phyloP scores from a whole-genome alignment of 2,888 invertebrate genomes.

The Nomada fucata region DNA sequence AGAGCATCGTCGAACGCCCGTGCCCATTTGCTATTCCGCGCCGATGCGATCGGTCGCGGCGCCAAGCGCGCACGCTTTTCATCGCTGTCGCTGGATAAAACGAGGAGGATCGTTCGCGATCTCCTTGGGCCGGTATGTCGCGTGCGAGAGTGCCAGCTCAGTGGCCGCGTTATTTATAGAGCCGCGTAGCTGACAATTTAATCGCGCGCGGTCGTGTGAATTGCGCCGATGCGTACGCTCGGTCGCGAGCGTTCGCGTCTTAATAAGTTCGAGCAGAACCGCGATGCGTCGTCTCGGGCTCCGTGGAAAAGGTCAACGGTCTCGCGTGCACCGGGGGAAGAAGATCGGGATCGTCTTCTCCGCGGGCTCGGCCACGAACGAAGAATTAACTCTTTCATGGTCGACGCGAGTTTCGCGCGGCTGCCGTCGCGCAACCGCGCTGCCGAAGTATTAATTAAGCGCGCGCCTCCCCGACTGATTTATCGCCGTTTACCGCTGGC shows the following conservation, averaged over 20 bases:
- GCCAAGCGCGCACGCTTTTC: slow-evolving; percentile 50
- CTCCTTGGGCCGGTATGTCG: slow-evolving; percentile 39
- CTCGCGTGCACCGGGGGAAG: slow-evolving; percentile 49
- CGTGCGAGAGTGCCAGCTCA: slow-evolving; percentile 21
- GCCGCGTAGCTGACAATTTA: slow-evolving; percentile 75
- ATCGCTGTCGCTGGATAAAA: slow-evolving; percentile 61
- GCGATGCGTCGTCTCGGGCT: slow-evolving; percentile 52
- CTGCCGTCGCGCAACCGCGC: slow-evolving; percentile 27
- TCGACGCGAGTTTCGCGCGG: slow-evolving; percentile 54
- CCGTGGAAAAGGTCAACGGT: slow-evolving; percentile 71
- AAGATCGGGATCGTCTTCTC: slow-evolving; percentile 64
- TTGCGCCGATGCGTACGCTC: slow-evolving; percentile 66
- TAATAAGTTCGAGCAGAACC: slow-evolving; percentile 60
- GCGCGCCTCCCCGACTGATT: slow-evolving; percentile 51
- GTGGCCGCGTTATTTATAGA: slow-evolving; percentile 73
- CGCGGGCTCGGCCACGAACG: slow-evolving; percentile 58
- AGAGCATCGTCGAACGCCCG: slow-evolving; percentile 47
- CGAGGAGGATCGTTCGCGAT: slow-evolving; percentile 59
- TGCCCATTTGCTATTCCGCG: slow-evolving; percentile 47
- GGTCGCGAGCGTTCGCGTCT: slow-evolving; percentile 63
- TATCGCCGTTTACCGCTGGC: slow-evolving; percentile 56
- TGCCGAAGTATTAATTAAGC: slow-evolving; percentile 66
- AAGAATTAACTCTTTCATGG: slow-evolving; percentile 74
- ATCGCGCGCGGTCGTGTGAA: slow-evolving; percentile 71
- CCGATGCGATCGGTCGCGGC: slow-evolving; percentile 37